Evolutionary conservation across 2,888 invertebrate genomes (phyloP), one percentile per base, ranked within the genome.

Genomic region (Galeopsomyia nigrocyanea): DNA sequence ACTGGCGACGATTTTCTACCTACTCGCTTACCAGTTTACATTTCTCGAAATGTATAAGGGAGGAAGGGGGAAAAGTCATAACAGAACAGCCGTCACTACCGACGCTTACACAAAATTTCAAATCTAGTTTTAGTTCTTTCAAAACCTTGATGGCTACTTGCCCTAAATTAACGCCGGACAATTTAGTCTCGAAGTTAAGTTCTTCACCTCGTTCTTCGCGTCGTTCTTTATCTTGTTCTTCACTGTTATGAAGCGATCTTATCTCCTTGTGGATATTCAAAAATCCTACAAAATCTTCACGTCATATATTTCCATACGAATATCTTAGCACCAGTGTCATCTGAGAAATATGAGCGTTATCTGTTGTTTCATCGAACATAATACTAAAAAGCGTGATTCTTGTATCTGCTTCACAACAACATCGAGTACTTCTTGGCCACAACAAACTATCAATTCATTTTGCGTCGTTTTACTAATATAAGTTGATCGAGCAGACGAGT

Each of bases 351-450:
- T 77, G 61, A 2, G 75, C 55, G 16, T 68, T 66, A 62, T 76
- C 75, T 16, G 74, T 76, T 22, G 74, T 78, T 68, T 78, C 72
- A 69, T 77, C 72, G 71, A 77, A 53, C 75, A 78, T 73, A 75
- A 78, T 22, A 73, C 77, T 50, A 70, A n/a, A n/a, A n/a, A n/a
- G n/a, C n/a, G n/a, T n/a, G n/a, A n/a, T n/a, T n/a, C n/a, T n/a
- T n/a, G n/a, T n/a, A n/a, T n/a, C n/a, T n/a, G n/a, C n/a, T n/a
- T n/a, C n/a, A n/a, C n/a, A n/a, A n/a, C n/a, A n/a, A n/a, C n/a
- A n/a, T n/a, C n/a, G n/a, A n/a, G n/a, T n/a, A n/a, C n/a, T n/a
- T n/a, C 19, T 16, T 62, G 5, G 9, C 76, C 75, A 57, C 72
- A 69, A 64, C 55, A 66, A 26, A 76, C 31, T 16, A 77, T 75